These are phyloP conservation scores for Boulengeromyrus knoepffleri DNA, from an alignment of 2,113 vertebrate genomes.

Conservation along the genomic window DNA sequence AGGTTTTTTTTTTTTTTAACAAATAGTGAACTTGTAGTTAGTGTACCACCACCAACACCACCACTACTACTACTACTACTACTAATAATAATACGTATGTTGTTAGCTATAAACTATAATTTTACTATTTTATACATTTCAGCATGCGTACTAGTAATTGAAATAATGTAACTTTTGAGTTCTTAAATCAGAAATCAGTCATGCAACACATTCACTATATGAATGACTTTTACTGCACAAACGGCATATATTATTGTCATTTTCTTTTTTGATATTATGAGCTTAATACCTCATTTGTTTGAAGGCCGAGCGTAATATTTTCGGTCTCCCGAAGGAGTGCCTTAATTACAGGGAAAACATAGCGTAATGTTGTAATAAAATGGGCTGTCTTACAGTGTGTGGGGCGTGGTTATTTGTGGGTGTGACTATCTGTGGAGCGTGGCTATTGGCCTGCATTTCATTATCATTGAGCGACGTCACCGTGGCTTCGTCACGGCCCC, in stretches of 20 bases:
- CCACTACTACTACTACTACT: neutral
- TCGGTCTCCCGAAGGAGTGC: neutral
- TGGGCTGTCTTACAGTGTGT: neutral
- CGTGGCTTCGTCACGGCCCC: conserved; percentile 29
- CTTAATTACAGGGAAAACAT: neutral
- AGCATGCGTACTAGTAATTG: neutral
- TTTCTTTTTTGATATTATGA: neutral
- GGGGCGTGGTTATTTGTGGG: conserved; percentile 49
- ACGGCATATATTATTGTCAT: neutral
- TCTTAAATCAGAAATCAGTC: neutral
- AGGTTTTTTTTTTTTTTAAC: neutral
- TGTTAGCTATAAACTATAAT: neutral
- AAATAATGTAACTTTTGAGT: neutral
- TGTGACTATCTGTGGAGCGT: conserved; percentile 26
- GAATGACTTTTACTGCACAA: neutral
- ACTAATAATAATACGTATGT: neutral
- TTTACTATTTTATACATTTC: neutral
- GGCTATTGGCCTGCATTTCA: conserved; percentile 39
- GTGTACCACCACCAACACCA: neutral
- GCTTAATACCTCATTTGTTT: neutral
- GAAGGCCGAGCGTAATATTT: neutral
- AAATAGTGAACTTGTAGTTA: neutral
- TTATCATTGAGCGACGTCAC: conserved; percentile 45
- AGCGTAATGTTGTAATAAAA: neutral
- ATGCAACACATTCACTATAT: neutral